Percentiles rank a stretch among this genome's conserved stretches.
phyloP scores from a whole-genome alignment of 2,797 vertebrate species.

The Urocyon cinereoargenteus region DNA sequence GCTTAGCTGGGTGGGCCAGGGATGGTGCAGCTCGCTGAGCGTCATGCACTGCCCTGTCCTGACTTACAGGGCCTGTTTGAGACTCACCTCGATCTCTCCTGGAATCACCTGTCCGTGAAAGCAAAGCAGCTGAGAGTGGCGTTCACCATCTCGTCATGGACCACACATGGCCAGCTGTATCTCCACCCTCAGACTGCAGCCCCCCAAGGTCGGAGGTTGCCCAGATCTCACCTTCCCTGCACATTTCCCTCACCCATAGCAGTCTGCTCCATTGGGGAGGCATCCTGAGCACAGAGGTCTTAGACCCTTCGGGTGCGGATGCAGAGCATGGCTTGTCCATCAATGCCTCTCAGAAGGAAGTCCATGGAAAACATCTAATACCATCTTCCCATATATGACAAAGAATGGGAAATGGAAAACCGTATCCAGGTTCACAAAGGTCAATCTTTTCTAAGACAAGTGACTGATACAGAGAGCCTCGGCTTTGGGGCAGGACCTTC shows the following conservation, averaged over 20 bases:
- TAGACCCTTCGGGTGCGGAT: fast-evolving
- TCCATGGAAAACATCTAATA: fast-evolving
- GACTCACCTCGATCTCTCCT: neutral
- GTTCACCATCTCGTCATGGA: neutral
- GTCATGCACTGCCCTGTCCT: fast-evolving
- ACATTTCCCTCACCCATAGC: neutral
- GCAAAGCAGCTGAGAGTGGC: fast-evolving
- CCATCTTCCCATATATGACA: no score
- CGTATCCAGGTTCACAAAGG: neutral
- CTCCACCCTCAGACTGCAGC: no score
- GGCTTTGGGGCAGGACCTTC: neutral
- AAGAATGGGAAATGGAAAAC: neutral
- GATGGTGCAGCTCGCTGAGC: fast-evolving
- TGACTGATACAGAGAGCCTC: neutral
- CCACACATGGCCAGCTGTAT: fast-evolving
- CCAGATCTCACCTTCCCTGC: no score
- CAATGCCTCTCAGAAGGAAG: neutral
- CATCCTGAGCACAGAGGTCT: neutral
- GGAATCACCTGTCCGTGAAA: fast-evolving
- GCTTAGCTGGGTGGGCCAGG: no score
- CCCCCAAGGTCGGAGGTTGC: fast-evolving
- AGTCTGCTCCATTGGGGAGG: fast-evolving
- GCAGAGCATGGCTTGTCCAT: neutral
- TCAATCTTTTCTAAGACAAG: neutral
- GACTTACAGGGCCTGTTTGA: neutral